Evolutionary conservation across 2,888 invertebrate species (phyloP).

Genomic region (Lasioglossum morio): DNA sequence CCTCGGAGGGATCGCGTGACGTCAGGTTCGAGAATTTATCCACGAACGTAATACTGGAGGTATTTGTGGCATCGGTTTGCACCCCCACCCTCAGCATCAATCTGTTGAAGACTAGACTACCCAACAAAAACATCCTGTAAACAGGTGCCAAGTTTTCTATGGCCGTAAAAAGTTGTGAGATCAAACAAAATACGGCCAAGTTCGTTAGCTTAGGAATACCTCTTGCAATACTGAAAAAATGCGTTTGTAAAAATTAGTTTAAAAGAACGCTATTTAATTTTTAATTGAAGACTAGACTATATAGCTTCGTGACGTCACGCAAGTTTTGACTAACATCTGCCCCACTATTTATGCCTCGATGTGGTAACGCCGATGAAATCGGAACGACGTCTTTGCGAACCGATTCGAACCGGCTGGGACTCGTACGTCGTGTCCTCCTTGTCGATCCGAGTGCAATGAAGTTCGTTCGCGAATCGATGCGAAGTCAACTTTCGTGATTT

Average conservation of each 20-base stretch:
- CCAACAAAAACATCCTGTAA: no score
- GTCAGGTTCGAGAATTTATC: neutral
- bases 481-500: slow-evolving; percentile 12
- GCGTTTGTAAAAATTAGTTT: no score
- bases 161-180: no score
- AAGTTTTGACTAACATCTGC: neutral
- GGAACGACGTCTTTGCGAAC: slow-evolving; percentile 22
- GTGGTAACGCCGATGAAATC: neutral
- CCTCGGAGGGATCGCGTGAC: neutral
- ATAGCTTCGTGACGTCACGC: neutral
- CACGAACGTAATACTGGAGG: no score
- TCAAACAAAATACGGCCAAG: no score
- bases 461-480: slow-evolving; percentile 4
- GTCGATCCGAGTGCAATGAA: neutral
- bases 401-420: neutral
- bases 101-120: neutral
- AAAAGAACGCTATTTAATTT: no score
- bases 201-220: no score
- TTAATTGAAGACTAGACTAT: neutral
- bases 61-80: neutral
- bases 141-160: no score
- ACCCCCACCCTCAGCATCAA: no score
- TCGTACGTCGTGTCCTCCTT: neutral
- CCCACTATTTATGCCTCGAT: neutral
- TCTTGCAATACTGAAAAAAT: no score